Conservation (phyloP, 1,140 invertebrate genomes). For the Sarcophaga bullata region DNA sequence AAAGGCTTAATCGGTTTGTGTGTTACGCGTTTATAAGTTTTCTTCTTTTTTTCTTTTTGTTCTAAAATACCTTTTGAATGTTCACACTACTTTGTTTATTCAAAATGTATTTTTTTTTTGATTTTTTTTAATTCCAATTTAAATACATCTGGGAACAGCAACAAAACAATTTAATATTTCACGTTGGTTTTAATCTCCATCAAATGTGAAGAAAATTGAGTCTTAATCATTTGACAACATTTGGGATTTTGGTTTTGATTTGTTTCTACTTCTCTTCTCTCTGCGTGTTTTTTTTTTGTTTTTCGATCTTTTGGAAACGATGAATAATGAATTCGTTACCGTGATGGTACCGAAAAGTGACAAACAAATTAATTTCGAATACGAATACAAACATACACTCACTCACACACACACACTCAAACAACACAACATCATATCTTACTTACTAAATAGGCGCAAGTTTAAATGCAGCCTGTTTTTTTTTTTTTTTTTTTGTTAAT, state of each 20-base stretch:
- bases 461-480: too few species aligned
- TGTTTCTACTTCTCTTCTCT: background rate
- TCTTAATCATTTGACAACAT: conserved; percentile 15
- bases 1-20: too few species aligned
- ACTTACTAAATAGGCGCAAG: too few species aligned
- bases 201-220: conserved; percentile 17
- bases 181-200: background rate
- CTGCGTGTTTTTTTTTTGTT: background rate
- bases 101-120: too few species aligned
- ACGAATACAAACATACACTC: too few species aligned
- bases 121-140: background rate
- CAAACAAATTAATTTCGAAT: conserved; percentile 34
- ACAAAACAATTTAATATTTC: background rate
- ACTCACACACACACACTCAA: too few species aligned
- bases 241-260: conserved; percentile 1
- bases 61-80: too few species aligned
- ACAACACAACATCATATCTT: too few species aligned
- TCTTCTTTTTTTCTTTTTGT: too few species aligned
- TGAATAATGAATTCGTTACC: conserved; percentile 6
- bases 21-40: too few species aligned
- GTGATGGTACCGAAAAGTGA: background rate
- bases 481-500: too few species aligned
- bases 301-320: background rate
- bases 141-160: background rate
- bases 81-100: too few species aligned